Conservation (phyloP, 2,888 invertebrate genomes). For the Steinernema hermaphroditum region DNA sequence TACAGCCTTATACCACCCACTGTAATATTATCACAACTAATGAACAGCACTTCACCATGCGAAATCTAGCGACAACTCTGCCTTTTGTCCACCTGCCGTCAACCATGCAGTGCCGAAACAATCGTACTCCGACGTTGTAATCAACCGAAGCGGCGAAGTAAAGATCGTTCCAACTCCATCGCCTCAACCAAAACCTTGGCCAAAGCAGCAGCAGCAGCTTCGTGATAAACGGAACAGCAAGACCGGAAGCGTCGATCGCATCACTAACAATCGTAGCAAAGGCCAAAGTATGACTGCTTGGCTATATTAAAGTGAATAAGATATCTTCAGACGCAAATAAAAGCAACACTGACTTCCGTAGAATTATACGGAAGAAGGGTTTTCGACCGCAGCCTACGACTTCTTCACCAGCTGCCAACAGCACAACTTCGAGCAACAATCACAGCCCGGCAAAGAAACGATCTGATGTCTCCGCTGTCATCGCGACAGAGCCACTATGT, state of each 20-base stretch:
- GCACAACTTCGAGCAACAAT: conserved; percentile 11
- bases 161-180: not conserved
- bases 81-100: not conserved
- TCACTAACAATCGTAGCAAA: not conserved
- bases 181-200: not conserved
- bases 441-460: conserved; percentile 9
- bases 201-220: not conserved
- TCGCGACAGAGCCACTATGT: conserved; percentile 1
- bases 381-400: not conserved
- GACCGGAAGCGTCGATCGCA: conserved; percentile 5
- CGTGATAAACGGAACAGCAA: not conserved
- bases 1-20: no score
- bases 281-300: not conserved
- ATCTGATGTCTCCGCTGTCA: not conserved
- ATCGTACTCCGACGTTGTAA: conserved; percentile 11
- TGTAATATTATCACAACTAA: no score
- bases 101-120: not conserved
- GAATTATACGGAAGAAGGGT: conserved; percentile 14
- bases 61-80: not conserved
- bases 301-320: not conserved
- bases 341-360: not conserved
- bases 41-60: not conserved
- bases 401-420: not conserved
- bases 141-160: not conserved
- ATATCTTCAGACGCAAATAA: not conserved